These are phyloP conservation scores for Tokudaia tokunoshimensis DNA, from an alignment of 2,797 vertebrate genomes.

Conservation along the genomic window DNA sequence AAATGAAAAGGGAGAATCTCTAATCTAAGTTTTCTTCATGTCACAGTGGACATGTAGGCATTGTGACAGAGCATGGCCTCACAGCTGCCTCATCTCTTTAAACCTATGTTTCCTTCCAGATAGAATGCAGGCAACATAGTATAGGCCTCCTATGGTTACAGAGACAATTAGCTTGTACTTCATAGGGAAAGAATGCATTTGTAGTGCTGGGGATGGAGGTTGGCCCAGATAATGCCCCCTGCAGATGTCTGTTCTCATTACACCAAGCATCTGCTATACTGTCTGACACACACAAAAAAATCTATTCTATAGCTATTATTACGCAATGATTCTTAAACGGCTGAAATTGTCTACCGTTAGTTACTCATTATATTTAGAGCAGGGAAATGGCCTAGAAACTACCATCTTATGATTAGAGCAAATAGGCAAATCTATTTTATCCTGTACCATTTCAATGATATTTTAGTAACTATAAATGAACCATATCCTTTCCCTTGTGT, in stretches of 20 bases:
- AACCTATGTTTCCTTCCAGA: slow-evolving; percentile 47
- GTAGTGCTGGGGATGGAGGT: background rate
- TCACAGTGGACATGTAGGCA: slow-evolving; percentile 12
- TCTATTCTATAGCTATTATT: slow-evolving; percentile 54
- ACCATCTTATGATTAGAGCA: slow-evolving; percentile 8
- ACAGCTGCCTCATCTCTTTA: slow-evolving; percentile 46
- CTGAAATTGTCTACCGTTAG: slow-evolving; percentile 42
- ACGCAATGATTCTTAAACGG: slow-evolving; percentile 41
- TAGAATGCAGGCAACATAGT: slow-evolving; percentile 53
- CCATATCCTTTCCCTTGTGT: slow-evolving; percentile 2
- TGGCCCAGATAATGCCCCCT: slow-evolving; percentile 50
- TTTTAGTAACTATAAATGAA: background rate
- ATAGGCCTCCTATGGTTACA: slow-evolving; percentile 29
- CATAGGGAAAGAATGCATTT: slow-evolving; percentile 63
- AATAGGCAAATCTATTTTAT: slow-evolving; percentile 40
- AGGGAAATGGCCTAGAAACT: slow-evolving; percentile 46
- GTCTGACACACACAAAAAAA: slow-evolving; percentile 62
- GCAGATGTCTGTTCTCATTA: slow-evolving; percentile 54
- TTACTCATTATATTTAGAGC: slow-evolving; percentile 57
- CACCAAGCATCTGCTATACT: slow-evolving; percentile 11
- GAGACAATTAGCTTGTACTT: slow-evolving; percentile 54
- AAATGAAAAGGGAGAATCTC: slow-evolving; percentile 72
- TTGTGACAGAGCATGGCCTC: slow-evolving; percentile 63
- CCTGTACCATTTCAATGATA: background rate
- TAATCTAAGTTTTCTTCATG: slow-evolving; percentile 34